phyloP scores from a whole-genome alignment of 2,797 vertebrate species.

The Sebastes hubbsi region DNA sequence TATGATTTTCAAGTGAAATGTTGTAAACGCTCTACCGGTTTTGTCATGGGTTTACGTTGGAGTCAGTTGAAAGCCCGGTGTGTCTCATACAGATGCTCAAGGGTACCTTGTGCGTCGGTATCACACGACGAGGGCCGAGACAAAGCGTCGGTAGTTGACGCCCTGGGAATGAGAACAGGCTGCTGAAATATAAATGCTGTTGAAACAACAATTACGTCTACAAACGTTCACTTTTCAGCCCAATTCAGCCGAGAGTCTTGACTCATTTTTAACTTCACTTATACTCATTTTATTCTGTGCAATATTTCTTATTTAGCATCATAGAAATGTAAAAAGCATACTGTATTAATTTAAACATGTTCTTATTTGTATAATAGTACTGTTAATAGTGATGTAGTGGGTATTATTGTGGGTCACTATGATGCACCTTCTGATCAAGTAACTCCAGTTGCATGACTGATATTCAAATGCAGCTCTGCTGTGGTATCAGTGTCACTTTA shows the following conservation, averaged over 20 bases:
- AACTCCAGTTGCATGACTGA: background rate
- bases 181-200: background rate
- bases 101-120: no score
- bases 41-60: no score
- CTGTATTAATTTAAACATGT: background rate
- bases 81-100: no score
- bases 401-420: background rate
- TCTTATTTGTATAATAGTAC: no score
- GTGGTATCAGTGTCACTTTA: conserved; percentile 16
- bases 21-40: no score
- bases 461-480: conserved; percentile 19
- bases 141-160: no score
- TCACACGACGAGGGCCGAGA: no score
- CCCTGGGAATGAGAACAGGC: no score
- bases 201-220: background rate
- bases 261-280: background rate
- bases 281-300: background rate
- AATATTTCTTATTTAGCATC: background rate
- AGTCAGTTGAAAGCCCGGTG: no score
- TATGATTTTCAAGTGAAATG: no score
- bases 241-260: background rate
- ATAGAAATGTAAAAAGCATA: no score
- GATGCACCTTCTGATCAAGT: background rate
- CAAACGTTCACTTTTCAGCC: background rate
- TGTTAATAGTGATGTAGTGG: background rate